Evolutionary conservation across 2,888 invertebrate genomes (phyloP), one percentile per base, ranked within the genome.

Genomic region (Fragum fragum): DNA sequence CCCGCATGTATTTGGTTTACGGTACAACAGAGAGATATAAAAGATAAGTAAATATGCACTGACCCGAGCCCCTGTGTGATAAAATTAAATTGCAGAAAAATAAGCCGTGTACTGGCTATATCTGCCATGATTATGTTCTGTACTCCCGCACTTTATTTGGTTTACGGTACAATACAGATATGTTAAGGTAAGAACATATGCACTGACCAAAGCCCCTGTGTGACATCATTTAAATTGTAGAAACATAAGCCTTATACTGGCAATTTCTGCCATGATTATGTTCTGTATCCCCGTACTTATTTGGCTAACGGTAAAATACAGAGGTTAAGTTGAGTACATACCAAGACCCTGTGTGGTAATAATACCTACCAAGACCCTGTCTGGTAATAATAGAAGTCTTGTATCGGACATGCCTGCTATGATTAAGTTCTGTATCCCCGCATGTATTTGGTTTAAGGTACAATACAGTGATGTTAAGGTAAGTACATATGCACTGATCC

Each of bases 291-390:
- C 98, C 0, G 96, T 97, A 87, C 97, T 98, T 79, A 97, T 97
- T 6, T 96, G 97, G 95, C 98, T 98, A 95, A 98, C 98, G 36
- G 98, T 98, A 96, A 98, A 97, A 94, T 98, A 98, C 95, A 97
- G 97, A 88, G 97, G 97, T 98, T 74, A 97, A 98, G 97, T 98
- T 98, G 95, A 96, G 95, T 55, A 36, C 32, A 36, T 36, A 36
- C 32, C 32, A 9, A 36, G 32, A 6, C 32, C 32, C 32, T 36
- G 32, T 36, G 32, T 36, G 3, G 9, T 36, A 36, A 36, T 9
- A 9, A 6, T 36, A 36, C 52, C 97, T 97, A 66, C 96, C 97
- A n/a, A 96, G 97, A 90, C 98, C 98, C 14, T 98, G 98, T 94
- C 95, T 98, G 89, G 97, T 98, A 73, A 96, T 96, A 97, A 98